A percentile compares a stretch with the other conserved stretches of the same genome.
phyloP scores from a whole-genome alignment of 2,888 invertebrate species.

The Drosophila formosana region DNA sequence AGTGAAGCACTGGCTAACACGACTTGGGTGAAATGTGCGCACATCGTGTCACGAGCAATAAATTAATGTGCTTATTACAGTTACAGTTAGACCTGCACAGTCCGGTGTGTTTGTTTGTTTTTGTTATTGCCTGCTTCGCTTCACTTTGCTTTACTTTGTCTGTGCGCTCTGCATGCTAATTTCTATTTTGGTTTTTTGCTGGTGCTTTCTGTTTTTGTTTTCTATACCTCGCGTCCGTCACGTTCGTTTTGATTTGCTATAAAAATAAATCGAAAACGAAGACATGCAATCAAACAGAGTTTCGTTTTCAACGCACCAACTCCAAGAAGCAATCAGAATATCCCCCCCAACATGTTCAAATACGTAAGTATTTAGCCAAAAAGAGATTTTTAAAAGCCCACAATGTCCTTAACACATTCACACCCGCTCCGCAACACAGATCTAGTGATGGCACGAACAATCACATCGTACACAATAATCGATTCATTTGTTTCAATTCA shows the following conservation, averaged over 20 bases:
- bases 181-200: conserved; percentile 23
- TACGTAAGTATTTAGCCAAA: conserved; percentile 47
- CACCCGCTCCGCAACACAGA: conserved; percentile 19
- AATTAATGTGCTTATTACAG: conserved; percentile 36
- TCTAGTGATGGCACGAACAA: not conserved
- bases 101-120: conserved; percentile 18
- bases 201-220: conserved; percentile 16
- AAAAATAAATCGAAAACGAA: conserved; percentile 68
- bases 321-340: conserved; percentile 38
- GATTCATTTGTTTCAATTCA: no score
- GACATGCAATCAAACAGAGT: conserved; percentile 53
- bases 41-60: conserved; percentile 12
- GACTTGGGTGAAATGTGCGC: not conserved
- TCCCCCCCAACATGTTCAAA: conserved; percentile 59
- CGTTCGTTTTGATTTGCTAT: conserved; percentile 58
- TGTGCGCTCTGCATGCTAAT: conserved; percentile 59
- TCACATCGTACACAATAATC: no score
- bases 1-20: not conserved
- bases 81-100: conserved; percentile 41
- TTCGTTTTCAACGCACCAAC: conserved; percentile 40
- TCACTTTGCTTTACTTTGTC: conserved; percentile 33
- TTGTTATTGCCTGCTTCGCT: conserved; percentile 37
- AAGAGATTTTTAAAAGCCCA: conserved; percentile 7
- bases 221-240: conserved; percentile 42
- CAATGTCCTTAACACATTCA: not conserved